These are phyloP conservation scores for Anolis sagrei DNA, from an alignment of 2,113 vertebrate genomes.

Conservation along the genomic window DNA sequence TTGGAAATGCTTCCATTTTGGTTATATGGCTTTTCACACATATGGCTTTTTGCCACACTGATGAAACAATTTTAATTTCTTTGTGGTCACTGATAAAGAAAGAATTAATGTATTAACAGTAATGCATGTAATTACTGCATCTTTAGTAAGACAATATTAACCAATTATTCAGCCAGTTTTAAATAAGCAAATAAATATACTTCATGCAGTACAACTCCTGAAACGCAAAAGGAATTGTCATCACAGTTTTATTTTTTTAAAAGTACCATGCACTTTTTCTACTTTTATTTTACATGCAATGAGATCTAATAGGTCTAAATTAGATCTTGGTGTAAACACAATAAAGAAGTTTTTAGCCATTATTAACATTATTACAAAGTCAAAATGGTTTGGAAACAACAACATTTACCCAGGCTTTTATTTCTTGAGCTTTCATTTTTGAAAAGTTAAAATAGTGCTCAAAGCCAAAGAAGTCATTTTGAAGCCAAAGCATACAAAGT, in stretches of 20 bases:
- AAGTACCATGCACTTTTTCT: conserved; percentile 74
- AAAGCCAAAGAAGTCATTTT: neutral
- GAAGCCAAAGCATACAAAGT: conserved; percentile 34
- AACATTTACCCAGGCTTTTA: conserved; percentile 59
- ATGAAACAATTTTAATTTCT: conserved; percentile 66
- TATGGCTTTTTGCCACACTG: conserved; percentile 64
- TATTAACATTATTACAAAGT: conserved; percentile 51
- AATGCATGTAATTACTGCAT: conserved; percentile 73
- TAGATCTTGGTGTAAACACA: conserved; percentile 36
- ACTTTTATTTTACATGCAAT: conserved; percentile 73
- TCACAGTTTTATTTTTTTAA: conserved; percentile 69
- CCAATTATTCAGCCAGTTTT: conserved; percentile 76
- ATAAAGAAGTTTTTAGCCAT: conserved; percentile 37
- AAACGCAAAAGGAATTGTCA: conserved; percentile 74
- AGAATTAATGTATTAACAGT: conserved; percentile 52
- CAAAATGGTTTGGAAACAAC: conserved; percentile 49
- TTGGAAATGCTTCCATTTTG: conserved; percentile 60
- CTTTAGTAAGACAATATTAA: conserved; percentile 79
- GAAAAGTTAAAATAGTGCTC: conserved; percentile 14
- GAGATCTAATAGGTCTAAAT: conserved; percentile 49
- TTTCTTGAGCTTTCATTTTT: conserved; percentile 56
- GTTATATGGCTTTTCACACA: conserved; percentile 57
- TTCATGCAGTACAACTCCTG: conserved; percentile 74
- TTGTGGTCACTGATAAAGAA: conserved; percentile 46
- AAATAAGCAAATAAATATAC: conserved; percentile 78